A percentile compares a stretch with the other conserved stretches of the same genome.
Evolutionary conservation across 92 coral and sea anemone species (phyloP).

Genomic region (Bergia sp.): DNA sequence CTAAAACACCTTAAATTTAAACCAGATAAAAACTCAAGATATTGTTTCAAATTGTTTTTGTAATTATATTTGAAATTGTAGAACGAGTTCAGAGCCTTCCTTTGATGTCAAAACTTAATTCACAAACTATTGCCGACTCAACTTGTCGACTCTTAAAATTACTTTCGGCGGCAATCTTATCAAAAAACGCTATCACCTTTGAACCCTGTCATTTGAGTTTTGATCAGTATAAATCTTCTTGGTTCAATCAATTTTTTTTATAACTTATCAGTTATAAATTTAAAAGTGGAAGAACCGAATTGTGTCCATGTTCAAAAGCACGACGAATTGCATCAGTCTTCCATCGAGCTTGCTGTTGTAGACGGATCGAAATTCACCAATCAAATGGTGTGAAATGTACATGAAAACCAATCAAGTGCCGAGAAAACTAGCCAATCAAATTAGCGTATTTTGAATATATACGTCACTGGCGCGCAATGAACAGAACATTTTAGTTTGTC

Average conservation of each 20-base stretch:
- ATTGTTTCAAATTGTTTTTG: too few species aligned
- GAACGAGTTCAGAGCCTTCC: too few species aligned
- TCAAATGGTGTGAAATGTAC: constrained; percentile 49
- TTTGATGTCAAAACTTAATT: too few species aligned
- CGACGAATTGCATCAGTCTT: background rate
- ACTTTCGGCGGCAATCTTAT: too few species aligned
- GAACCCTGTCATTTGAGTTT: background rate
- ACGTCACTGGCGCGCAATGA: constrained; percentile 45
- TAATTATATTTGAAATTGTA: too few species aligned
- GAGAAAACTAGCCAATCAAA: constrained; percentile 38
- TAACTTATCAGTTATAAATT: too few species aligned
- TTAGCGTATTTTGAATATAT: constrained; percentile 25
- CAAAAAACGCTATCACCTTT: background rate
- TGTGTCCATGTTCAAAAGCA: background rate
- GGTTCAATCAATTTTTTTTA: background rate
- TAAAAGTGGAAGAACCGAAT: background rate
- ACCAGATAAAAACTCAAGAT: too few species aligned
- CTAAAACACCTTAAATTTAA: too few species aligned
- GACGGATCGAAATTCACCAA: constrained; percentile 94
- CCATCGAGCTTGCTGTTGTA: constrained; percentile 73
- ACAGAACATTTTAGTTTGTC: constrained; percentile 28
- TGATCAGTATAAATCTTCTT: background rate
- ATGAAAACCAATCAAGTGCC: constrained; percentile 46
- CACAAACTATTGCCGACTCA: too few species aligned
- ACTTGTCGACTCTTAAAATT: too few species aligned